These are phyloP conservation scores for Aplocera efformata DNA, from an alignment of 2,888 invertebrate species.

Conservation along the genomic window DNA sequence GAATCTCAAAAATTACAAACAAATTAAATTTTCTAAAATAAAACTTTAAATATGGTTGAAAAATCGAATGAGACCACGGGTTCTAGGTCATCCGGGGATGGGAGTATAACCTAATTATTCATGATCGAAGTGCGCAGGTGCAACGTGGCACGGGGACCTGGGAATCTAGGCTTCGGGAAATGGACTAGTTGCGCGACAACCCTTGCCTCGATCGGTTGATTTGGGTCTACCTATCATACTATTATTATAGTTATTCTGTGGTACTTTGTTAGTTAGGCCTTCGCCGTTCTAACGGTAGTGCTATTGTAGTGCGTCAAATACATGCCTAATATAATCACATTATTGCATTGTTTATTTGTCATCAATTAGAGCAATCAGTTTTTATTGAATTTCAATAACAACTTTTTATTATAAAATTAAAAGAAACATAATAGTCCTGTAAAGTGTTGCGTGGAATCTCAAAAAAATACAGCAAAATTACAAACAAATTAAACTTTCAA, in stretches of 20 bases:
- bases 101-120: conserved; percentile 48
- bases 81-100: conserved; percentile 23
- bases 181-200: conserved; percentile 10
- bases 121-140: conserved; percentile 64
- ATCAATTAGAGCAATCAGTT: no score
- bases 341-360: no score
- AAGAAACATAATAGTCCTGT: no score
- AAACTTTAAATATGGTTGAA: no score
- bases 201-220: conserved; percentile 6
- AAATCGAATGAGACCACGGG: conserved; percentile 24
- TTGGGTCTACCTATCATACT: conserved; percentile 6
- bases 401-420: no score
- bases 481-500: no score
- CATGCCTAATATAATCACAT: neutral
- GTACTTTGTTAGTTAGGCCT: conserved; percentile 1
- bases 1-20: no score
- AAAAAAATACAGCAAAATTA: no score
- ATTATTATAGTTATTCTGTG: conserved; percentile 6
- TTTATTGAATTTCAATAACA: no score
- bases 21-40: no score
- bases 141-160: conserved; percentile 45
- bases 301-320: conserved; percentile 2
- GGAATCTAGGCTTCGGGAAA: conserved; percentile 1
- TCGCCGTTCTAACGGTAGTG: conserved; percentile 6
- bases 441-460: no score